Conservation (phyloP, 2,888 invertebrate genomes). For the Polyploca ridens region DNA sequence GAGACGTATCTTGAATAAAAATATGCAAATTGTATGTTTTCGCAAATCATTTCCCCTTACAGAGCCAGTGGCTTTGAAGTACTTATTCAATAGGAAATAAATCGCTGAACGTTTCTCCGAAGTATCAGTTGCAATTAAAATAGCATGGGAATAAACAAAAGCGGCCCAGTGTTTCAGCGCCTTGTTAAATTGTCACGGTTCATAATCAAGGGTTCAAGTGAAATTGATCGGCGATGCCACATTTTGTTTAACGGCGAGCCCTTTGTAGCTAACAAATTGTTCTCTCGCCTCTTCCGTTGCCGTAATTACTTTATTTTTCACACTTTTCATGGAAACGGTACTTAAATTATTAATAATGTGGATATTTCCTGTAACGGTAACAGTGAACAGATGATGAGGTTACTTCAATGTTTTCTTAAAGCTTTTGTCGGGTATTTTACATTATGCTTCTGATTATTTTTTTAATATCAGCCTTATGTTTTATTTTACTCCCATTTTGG, state of each 20-base stretch:
- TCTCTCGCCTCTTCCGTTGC: conserved; percentile 20
- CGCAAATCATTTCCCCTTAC: conserved; percentile 3
- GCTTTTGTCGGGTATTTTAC: too few species aligned
- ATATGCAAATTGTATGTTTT: conserved; percentile 1
- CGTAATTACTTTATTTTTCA: conserved; percentile 30
- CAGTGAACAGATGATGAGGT: conserved; percentile 8
- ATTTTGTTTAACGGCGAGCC: conserved; percentile 18
- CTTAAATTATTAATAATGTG: conserved; percentile 16
- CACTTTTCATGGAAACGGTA: conserved; percentile 19
- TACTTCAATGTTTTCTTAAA: not conserved
- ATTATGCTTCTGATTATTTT: not conserved
- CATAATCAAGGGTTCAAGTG: conserved; percentile 41
- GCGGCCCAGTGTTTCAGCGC: conserved; percentile 20
- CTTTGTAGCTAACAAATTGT: conserved; percentile 27
- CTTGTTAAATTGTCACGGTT: conserved; percentile 64
- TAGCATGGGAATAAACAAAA: conserved; percentile 19
- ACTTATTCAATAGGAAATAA: conserved; percentile 19
- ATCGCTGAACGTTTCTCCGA: conserved; percentile 25
- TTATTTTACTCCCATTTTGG: not conserved
- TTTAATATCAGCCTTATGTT: not conserved
- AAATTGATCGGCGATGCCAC: conserved; percentile 28
- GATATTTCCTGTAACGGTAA: not conserved
- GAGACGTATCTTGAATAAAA: not conserved
- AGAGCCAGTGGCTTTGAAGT: conserved; percentile 10
- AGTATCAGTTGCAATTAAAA: conserved; percentile 37